These are phyloP conservation scores for Drosophila vallismaia DNA, from an alignment of 2,888 invertebrate species.

Conservation along the genomic window DNA sequence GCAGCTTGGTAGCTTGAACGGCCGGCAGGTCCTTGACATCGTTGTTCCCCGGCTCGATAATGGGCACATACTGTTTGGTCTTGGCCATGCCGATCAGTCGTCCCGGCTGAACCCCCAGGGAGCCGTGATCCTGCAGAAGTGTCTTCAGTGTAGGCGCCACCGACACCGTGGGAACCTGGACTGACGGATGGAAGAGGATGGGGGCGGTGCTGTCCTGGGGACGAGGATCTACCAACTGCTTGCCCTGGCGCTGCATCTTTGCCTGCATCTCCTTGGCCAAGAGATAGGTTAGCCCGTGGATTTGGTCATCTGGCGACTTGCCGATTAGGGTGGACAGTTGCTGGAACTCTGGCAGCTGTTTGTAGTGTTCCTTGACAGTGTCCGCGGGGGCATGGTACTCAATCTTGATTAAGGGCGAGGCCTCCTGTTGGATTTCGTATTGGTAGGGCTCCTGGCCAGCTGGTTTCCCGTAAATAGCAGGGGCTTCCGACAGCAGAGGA, in stretches of 20 bases:
- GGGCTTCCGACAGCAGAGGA: constrained; percentile 48
- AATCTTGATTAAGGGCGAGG: constrained; percentile 65
- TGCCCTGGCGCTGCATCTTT: constrained; percentile 69
- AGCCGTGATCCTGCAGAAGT: constrained; percentile 36
- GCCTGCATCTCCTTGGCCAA: constrained; percentile 83
- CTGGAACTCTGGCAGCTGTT: constrained; percentile 77
- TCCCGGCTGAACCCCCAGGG: constrained; percentile 61
- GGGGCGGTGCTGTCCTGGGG: constrained; percentile 82
- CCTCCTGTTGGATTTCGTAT: constrained; percentile 49
- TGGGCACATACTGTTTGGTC: constrained; percentile 79
- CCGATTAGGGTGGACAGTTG: constrained; percentile 85
- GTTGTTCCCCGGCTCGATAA: constrained; percentile 73
- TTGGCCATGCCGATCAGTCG: constrained; percentile 79
- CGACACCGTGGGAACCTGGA: constrained; percentile 8
- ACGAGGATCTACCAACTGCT: constrained; percentile 53
- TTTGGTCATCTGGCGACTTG: constrained; percentile 84
- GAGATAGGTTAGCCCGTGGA: constrained; percentile 85
- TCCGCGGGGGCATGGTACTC: constrained; percentile 71
- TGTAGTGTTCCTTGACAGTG: constrained; percentile 72
- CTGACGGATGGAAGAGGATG: constrained; percentile 80
- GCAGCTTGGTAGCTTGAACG: constrained; percentile 41
- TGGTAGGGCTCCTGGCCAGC: constrained; percentile 55
- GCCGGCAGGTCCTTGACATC: constrained; percentile 47
- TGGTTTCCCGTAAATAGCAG: constrained; percentile 41
- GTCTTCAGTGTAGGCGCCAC: constrained; percentile 28